These are phyloP conservation scores for Argyresthia goedartella DNA, from an alignment of 2,888 invertebrate genomes.

Conservation along the genomic window DNA sequence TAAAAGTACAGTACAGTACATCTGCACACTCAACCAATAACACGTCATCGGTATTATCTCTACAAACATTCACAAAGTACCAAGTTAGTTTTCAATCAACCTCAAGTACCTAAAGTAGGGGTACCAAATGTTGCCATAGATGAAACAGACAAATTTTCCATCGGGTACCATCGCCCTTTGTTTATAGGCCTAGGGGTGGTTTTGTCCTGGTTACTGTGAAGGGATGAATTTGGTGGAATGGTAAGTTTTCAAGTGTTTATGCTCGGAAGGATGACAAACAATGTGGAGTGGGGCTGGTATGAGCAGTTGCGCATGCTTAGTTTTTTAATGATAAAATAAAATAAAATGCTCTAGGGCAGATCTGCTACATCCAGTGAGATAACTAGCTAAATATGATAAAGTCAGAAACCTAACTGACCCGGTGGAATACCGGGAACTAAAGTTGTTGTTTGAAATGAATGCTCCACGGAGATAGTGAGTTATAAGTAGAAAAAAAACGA, in stretches of 20 bases:
- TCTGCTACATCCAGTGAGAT: no score
- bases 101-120: constrained; percentile 35
- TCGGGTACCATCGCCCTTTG: constrained; percentile 6
- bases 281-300: constrained; percentile 5
- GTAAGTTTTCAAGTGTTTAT: constrained; percentile 23
- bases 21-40: constrained; percentile 45
- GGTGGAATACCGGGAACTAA: no score
- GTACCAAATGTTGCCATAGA: constrained; percentile 48
- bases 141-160: not conserved
- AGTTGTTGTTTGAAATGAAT: no score
- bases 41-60: constrained; percentile 47
- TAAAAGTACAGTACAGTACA: constrained; percentile 19
- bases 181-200: constrained; percentile 8
- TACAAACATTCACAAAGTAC: constrained; percentile 53
- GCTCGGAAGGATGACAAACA: constrained; percentile 26
- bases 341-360: no score
- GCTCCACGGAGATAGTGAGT: no score
- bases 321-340: no score
- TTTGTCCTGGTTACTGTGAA: constrained; percentile 6
- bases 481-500: no score
- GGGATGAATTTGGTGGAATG: not conserved
- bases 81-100: constrained; percentile 58
- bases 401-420: no score
- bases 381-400: no score
- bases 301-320: constrained; percentile 1